Conservation (phyloP, 2,797 vertebrate genomes). For the Nannoperca obscura region DNA sequence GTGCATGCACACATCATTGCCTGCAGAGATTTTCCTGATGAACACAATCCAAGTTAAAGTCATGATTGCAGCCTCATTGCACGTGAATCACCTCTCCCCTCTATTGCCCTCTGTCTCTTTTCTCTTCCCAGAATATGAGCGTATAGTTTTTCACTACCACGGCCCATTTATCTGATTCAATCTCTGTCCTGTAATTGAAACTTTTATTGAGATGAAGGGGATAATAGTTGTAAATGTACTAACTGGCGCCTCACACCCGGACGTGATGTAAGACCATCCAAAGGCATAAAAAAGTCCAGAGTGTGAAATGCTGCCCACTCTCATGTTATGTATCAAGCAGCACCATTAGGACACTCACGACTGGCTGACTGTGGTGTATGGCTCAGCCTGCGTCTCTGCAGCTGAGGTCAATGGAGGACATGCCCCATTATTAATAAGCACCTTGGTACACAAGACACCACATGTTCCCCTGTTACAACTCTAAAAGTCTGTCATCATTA, state of each 20-base stretch:
- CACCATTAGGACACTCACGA: conserved; percentile 60
- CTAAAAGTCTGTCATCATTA: conserved; percentile 52
- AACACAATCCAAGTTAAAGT: conserved; percentile 30
- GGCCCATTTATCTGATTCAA: conserved; percentile 77
- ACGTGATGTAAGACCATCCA: conserved; percentile 73
- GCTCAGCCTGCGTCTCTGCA: conserved; percentile 18
- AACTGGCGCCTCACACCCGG: conserved; percentile 57
- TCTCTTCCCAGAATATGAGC: conserved; percentile 36
- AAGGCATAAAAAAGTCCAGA: conserved; percentile 69
- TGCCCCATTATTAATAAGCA: conserved; percentile 59
- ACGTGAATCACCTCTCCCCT: conserved; percentile 49
- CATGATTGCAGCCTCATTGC: conserved; percentile 40
- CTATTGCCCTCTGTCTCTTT: conserved; percentile 12
- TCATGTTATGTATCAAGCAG: conserved; percentile 59
- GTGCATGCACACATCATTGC: conserved; percentile 15
- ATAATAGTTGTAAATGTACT: conserved; percentile 80
- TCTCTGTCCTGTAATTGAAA: conserved; percentile 78
- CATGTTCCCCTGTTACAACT: conserved; percentile 31
- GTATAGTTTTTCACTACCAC: conserved; percentile 68
- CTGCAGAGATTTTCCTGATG: conserved; percentile 47
- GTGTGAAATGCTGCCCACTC: conserved; percentile 69
- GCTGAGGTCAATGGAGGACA: conserved; percentile 51
- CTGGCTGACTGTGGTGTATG: conserved; percentile 18
- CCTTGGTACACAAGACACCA: conserved; percentile 42
- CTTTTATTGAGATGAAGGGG: conserved; percentile 81